These are phyloP conservation scores for Fratercula arctica DNA, from an alignment of 2,797 vertebrate genomes.

Conservation along the genomic window DNA sequence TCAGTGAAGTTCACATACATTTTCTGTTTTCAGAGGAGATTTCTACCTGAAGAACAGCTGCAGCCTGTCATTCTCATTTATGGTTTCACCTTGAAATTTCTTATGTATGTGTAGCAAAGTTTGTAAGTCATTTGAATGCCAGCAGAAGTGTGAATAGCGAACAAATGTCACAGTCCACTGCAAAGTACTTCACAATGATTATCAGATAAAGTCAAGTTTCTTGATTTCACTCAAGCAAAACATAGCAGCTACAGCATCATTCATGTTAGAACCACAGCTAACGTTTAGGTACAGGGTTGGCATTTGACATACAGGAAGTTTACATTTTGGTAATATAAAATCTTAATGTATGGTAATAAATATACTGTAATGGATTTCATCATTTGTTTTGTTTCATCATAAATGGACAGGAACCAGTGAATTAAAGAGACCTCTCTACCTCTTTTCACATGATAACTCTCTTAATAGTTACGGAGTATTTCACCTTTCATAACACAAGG, in stretches of 20 bases:
- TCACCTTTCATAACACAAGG: constrained; percentile 16
- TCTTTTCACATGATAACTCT: not conserved
- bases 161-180: not conserved
- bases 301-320: not conserved
- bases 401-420: not conserved
- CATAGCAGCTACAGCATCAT: not conserved
- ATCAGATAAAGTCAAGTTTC: not conserved
- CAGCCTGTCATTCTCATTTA: not conserved
- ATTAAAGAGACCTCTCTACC: not conserved
- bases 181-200: not conserved
- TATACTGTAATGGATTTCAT: not conserved
- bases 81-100: not conserved
- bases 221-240: not conserved
- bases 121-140: not conserved
- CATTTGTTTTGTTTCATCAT: not conserved
- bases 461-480: not conserved
- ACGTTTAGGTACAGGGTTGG: not conserved
- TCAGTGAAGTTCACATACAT: not conserved
- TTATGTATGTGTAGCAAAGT: not conserved
- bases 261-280: not conserved
- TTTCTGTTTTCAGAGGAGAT: not conserved
- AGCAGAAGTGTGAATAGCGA: not conserved
- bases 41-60: not conserved
- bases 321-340: not conserved
- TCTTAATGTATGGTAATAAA: not conserved